Evolutionary conservation across 2,113 vertebrate species (phyloP).

Genomic region (Cyphomyrus discorhynchus): DNA sequence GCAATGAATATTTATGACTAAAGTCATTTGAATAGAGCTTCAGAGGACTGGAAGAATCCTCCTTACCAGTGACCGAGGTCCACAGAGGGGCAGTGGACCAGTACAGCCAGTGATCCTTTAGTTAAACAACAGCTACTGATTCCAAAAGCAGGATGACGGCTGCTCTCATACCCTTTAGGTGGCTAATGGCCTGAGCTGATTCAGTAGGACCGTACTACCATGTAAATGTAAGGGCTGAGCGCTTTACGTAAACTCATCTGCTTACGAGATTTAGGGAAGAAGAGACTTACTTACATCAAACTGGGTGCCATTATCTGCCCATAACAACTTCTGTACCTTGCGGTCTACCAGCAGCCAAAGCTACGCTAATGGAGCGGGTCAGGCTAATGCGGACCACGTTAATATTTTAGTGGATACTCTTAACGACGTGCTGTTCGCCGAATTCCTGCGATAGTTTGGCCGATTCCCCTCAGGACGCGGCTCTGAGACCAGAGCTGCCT

Average conservation of each 20-base stretch:
- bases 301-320: background rate
- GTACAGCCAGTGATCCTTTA: background rate
- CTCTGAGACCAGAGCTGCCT: background rate
- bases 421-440: background rate
- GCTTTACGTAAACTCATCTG: background rate
- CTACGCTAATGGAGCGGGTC: background rate
- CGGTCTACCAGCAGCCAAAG: background rate
- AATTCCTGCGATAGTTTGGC: background rate
- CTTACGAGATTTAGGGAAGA: background rate
- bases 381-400: background rate
- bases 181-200: background rate
- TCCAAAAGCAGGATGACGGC: background rate
- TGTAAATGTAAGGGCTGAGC: background rate
- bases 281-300: background rate
- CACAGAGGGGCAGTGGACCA: background rate
- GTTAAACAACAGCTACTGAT: background rate
- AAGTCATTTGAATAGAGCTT: background rate
- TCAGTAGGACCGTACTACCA: background rate
- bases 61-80: background rate
- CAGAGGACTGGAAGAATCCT: background rate
- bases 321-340: background rate
- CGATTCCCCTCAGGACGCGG: background rate
- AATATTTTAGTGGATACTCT: background rate
- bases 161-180: background rate
- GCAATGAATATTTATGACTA: background rate